Base-by-base conservation (phyloP, 2,797 vertebrate genomes). In the Apodemus agrarius region DNA sequence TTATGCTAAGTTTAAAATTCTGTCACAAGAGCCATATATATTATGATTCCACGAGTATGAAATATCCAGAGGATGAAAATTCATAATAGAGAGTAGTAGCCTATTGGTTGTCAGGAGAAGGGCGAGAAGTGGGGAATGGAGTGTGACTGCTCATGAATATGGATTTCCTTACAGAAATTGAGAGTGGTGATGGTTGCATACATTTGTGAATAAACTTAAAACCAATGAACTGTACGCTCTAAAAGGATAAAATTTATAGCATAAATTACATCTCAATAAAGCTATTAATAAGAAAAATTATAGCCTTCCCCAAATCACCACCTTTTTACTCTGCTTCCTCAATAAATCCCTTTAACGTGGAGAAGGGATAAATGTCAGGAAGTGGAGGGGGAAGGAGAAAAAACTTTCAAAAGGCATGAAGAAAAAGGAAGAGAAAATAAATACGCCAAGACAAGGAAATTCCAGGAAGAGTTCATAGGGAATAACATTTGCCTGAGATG, bases 131-230 rank as follows among this genome's bases (percentile, higher is more conserved):
- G 67, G 40, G 40, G 52, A 72, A 72, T n/a, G 34, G 21, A 54
- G 49, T 2, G 11, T 78, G 52, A 78, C 26, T 84, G 24, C 49
- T 72, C 65, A 43, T 79, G 40, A 78, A 79, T 63, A 63, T 22
- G 21, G 26, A 52, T 84, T 93, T 78, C 75, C 46, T 83, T 72
- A 72, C 2, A 12, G 40, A 89, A 43, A 52, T 40, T 72, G 22
- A 84, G 29, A 40, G 52, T n/a, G 21, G 21, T 49, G 13, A 84
- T 22, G 19, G n/a, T 81, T 74, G 29, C 7, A 72, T 72, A 84
- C 79, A 49, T 90, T 85, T 93, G 34, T 63, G 74, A 95, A 74
- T 89, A 57, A 65, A 81, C 75, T 87, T 87, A 91, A 95, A 92
- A 37, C 31, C 54, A 80, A 59, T 81, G 63, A 88, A 40, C 19